Evolutionary conservation across 2,113 vertebrate genomes (phyloP), one percentile per base, ranked within the genome.

Genomic region (Baryphthengus martii): DNA sequence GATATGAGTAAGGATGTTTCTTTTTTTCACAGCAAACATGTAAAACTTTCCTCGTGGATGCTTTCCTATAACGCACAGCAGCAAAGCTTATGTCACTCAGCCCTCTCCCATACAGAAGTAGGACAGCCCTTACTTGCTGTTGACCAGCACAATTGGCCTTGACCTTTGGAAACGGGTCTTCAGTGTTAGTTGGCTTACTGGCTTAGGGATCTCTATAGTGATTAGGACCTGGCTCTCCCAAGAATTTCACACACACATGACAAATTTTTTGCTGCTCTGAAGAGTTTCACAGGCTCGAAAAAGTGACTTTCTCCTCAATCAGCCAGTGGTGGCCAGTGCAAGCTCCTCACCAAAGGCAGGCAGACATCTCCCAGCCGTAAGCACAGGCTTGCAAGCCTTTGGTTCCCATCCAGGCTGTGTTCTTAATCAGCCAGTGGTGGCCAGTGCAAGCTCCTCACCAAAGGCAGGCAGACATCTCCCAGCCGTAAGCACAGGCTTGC

Each of bases 41-140:
- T 49, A 72, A 63, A 81, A 35, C 39, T 40, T 81, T n/a, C 11
- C 56, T 10, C 28, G 15, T 25, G 63, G 23, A 35, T 73, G 13
- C 80, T 95, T 68, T 73, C 31, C 23, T 62, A 4, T 14, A 40
- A 56, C 17, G 13, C 25, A 11, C 5, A 85, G 15, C 24, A 52
- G 33, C 37, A 55, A 72, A 61, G 8, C 13, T 35, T 19, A 7
- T 2, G 10, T 39, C 2, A 1, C 37, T 89, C 74, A 62, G 35
- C 20, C 23, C 10, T 56, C 47, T 87, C 10, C 4, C 33, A n/a
- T 84, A 31, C 47, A 79, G 33, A 82, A 76, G 55, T 2, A 62
- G 13, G 49, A 75, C 26, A 56, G 40, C 17, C 12, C 28, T 71
- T 0, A 0, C 45, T 39, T 45, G 2, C 10, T 65, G 9, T 33